These are phyloP conservation scores for Pygocentrus nattereri DNA, from an alignment of 2,797 vertebrate genomes.

Conservation along the genomic window DNA sequence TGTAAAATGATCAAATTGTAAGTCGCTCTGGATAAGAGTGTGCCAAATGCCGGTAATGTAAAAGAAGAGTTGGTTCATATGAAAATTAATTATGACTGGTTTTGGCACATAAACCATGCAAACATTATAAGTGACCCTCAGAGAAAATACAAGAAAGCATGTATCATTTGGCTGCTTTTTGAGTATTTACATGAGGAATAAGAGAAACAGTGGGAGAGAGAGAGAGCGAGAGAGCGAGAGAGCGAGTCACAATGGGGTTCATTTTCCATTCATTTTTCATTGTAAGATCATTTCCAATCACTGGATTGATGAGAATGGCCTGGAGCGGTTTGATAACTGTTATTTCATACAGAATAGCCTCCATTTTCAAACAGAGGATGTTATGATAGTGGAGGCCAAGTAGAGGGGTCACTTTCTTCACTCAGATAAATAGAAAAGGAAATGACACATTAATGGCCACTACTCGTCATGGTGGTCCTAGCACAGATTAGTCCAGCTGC, in stretches of 20 bases:
- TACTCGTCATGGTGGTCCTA: conserved; percentile 79
- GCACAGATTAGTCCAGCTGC: conserved; percentile 61
- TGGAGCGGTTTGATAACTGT: conserved; percentile 81
- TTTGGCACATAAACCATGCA: too few species aligned
- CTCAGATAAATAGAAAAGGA: conserved; percentile 86
- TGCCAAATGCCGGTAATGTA: too few species aligned
- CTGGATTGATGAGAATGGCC: conserved; percentile 80
- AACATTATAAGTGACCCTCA: too few species aligned
- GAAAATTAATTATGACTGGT: too few species aligned
- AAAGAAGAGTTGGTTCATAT: too few species aligned
- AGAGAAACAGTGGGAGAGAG: conserved; percentile 17
- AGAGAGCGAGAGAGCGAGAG: conserved; percentile 19
- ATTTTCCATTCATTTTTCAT: conserved; percentile 51
- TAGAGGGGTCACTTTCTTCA: conserved; percentile 78
- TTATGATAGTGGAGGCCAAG: conserved; percentile 86
- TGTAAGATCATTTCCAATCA: conserved; percentile 80
- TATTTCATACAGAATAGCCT: conserved; percentile 77
- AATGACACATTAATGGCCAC: conserved; percentile 84
- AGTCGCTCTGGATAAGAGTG: too few species aligned
- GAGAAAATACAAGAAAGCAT: too few species aligned
- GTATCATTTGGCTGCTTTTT: neutral
- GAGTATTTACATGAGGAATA: neutral
- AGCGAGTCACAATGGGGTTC: conserved; percentile 54
- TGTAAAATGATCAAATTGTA: too few species aligned
- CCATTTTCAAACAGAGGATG: conserved; percentile 85